Percentiles rank a stretch among this genome's conserved stretches.
Evolutionary conservation across 2,797 vertebrate species (phyloP).

Genomic region (Acanthurus leucopareius): DNA sequence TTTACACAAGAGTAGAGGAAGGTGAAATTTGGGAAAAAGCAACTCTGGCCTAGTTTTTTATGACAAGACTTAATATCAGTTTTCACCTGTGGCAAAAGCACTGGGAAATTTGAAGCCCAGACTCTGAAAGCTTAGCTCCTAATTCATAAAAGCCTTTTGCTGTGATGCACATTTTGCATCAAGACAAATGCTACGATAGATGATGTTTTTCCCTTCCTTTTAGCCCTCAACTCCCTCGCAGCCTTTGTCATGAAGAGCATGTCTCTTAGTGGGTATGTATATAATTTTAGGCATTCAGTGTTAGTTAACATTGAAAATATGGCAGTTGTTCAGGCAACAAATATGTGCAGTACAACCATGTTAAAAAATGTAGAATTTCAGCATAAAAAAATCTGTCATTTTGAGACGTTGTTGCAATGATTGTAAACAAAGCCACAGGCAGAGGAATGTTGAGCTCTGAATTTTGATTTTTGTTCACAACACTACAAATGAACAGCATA

Average conservation of each 20-base stretch:
- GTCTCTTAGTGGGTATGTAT: constrained; percentile 16
- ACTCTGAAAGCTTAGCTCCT: constrained; percentile 49
- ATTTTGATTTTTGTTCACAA: background rate
- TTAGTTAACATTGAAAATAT: constrained; percentile 16
- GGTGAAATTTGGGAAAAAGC: constrained; percentile 40
- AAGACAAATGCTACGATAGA: constrained; percentile 55
- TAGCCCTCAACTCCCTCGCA: constrained; percentile 28
- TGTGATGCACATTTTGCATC: constrained; percentile 62
- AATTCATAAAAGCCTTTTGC: constrained; percentile 58
- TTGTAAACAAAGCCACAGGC: background rate
- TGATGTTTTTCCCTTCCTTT: constrained; percentile 24
- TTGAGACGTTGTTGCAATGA: background rate
- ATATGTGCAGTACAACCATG: background rate
- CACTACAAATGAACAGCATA: background rate
- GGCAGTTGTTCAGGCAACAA: constrained; percentile 1
- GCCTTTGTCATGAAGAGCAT: constrained; percentile 17
- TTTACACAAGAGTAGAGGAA: constrained; percentile 44
- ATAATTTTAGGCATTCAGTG: background rate
- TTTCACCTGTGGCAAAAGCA: constrained; percentile 63
- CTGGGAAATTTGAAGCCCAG: constrained; percentile 36
- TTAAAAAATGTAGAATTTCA: constrained; percentile 5
- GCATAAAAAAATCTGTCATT: background rate
- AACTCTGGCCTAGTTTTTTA: constrained; percentile 71
- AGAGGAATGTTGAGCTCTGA: background rate
- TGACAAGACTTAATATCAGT: constrained; percentile 42